Base-by-base conservation (phyloP, 2,113 vertebrate species). In the Corydoras maculifer region DNA sequence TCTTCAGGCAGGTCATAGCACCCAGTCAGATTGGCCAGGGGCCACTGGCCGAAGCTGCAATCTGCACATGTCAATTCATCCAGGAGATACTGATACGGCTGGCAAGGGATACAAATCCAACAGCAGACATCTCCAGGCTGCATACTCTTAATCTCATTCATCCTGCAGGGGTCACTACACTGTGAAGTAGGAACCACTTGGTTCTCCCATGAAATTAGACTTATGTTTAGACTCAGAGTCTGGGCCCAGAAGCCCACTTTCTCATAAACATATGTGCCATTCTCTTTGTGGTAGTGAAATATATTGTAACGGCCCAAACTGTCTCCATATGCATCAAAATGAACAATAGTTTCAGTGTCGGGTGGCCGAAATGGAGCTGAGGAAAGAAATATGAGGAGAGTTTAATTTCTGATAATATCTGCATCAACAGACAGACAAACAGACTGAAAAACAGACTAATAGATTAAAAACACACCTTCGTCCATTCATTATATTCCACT, bases 121-220 rank as follows among this genome's bases (percentile, higher is more conserved):
- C 97, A 99, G 85, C 97, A 99, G n/a, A 96, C 94, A 43, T 99
- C 97, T 1, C 97, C 97, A 0, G 96, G 97, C 84, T 98, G 97
- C 91, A 96, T 93, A 66, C 96, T 99, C 84, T 99, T 99, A 68
- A 97, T 89, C 82, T 99, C 96, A 0, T 98, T 95, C 86, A 92
- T 95, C 81, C 86, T 93, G 86, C 97, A 99, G 67, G 97, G 97
- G 79, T 98, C 97, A 0, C 96, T 98, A 83, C 97, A 98, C 86
- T 98, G 95, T 11, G 97, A 99, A 6, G 94, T 91, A 0, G 95
- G 96, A 2, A 91, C 82, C 2, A 82, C 81, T 0, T 81, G 78
- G 0, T 86, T 84, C 8, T 85, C 92, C 97, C 97, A 99, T 0
- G 91, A 87, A 55, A 99, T 90, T 73, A 91, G 82, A 75, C 78